phyloP scores from a whole-genome alignment of 2,888 invertebrate genomes.

The Meloe dianella region DNA sequence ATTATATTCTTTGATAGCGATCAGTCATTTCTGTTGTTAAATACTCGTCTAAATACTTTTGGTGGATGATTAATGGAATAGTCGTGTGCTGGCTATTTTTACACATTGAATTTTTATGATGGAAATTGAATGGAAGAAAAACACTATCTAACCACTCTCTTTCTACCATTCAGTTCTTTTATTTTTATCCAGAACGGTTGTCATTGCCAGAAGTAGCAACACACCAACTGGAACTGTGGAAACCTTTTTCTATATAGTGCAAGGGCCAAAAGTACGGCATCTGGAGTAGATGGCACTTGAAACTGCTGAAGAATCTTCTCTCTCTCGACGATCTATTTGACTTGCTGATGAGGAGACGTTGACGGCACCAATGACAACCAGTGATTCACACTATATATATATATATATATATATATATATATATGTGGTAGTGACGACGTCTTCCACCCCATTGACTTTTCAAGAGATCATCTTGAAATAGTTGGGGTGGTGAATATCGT shows the following conservation, averaged over 20 bases:
- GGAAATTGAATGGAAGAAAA: not conserved
- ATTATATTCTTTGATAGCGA: not conserved
- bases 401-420: too few relatives aligned
- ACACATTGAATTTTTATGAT: conserved; percentile 10
- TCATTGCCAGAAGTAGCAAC: conserved; percentile 5
- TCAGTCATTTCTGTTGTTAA: conserved; percentile 4
- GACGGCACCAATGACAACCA: conserved; percentile 13
- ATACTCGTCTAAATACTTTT: conserved; percentile 1
- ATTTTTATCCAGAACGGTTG: not conserved
- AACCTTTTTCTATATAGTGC: not conserved
- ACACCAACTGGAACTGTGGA: conserved; percentile 7
- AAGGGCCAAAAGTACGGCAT: conserved; percentile 20
- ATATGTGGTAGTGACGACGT: conserved; percentile 36
- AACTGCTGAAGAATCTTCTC: conserved; percentile 43
- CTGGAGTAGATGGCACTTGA: conserved; percentile 43
- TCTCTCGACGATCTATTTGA: conserved; percentile 44
- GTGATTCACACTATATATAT: conserved; percentile 41
- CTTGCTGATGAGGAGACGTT: conserved; percentile 51
- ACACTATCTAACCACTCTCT: not conserved
- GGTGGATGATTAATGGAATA: conserved; percentile 31
- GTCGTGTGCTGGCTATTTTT: conserved; percentile 23
- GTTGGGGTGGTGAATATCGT: conserved; percentile 2
- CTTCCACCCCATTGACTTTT: conserved; percentile 49
- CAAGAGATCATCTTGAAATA: conserved; percentile 29
- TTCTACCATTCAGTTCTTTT: not conserved